These are phyloP conservation scores for Amphiduros pacificus DNA, from an alignment of 2,888 invertebrate genomes.

Conservation along the genomic window DNA sequence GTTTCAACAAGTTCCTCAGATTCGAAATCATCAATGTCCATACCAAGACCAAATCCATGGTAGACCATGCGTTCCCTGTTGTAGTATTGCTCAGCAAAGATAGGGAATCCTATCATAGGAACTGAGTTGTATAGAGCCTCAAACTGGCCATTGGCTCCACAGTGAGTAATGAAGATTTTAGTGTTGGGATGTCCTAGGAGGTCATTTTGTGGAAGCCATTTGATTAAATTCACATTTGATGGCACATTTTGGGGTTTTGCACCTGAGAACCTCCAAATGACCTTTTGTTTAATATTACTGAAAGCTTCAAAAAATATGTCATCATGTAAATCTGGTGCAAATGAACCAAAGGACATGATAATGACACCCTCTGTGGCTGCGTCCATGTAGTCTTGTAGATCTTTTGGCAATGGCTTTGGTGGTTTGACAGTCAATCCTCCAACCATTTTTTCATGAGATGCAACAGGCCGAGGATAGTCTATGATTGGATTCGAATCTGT, in stretches of 20 bases:
- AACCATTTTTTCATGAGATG: too few species aligned
- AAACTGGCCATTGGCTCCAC: constrained; percentile 31
- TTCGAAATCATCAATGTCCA: constrained; percentile 23
- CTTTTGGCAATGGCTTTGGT: constrained; percentile 2
- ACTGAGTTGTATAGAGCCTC: constrained; percentile 34
- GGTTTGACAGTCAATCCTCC: constrained; percentile 8
- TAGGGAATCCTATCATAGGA: constrained; percentile 32
- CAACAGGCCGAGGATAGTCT: too few species aligned
- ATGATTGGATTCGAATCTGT: too few species aligned
- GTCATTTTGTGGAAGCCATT: constrained; percentile 37
- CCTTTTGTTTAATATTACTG: constrained; percentile 2
- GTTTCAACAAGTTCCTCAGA: constrained; percentile 16
- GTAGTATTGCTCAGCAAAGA: constrained; percentile 27
- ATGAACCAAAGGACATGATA: constrained; percentile 1
- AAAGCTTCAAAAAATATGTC: background rate
- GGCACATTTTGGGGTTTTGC: background rate
- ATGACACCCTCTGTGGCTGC: background rate
- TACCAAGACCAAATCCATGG: constrained; percentile 29
- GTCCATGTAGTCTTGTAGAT: background rate
- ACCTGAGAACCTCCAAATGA: background rate
- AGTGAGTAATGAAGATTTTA: constrained; percentile 35
- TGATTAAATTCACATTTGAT: constrained; percentile 15
- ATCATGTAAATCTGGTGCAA: background rate
- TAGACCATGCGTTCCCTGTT: constrained; percentile 23
- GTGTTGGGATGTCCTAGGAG: constrained; percentile 32